These are phyloP conservation scores for Heterocephalus glaber DNA, from an alignment of 2,113 vertebrate genomes.

Conservation along the genomic window DNA sequence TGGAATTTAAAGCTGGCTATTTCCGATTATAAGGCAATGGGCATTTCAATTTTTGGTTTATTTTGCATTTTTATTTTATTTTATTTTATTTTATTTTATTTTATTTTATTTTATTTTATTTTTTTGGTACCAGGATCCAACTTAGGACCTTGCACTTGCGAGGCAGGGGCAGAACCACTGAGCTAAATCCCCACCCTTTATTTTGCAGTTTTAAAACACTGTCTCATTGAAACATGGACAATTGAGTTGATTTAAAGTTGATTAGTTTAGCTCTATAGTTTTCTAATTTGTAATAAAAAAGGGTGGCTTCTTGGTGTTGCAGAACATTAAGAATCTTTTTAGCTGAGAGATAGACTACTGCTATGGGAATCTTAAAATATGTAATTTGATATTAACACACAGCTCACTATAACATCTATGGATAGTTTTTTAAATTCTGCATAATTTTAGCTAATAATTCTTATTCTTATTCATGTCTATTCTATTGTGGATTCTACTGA, in stretches of 20 bases:
- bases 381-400: constrained; percentile 63
- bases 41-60: constrained; percentile 73
- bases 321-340: constrained; percentile 69
- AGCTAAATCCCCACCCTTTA: too few relatives aligned
- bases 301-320: constrained; percentile 40
- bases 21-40: constrained; percentile 79
- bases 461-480: not conserved
- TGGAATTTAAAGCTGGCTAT: constrained; percentile 80
- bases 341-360: constrained; percentile 66
- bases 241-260: constrained; percentile 76
- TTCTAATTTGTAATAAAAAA: constrained; percentile 78
- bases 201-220: too few relatives aligned
- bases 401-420: not conserved
- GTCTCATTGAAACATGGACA: constrained; percentile 73
- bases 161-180: too few relatives aligned
- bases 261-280: constrained; percentile 71
- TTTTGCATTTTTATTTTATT: constrained; percentile 76
- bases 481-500: constrained; percentile 20
- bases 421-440: constrained; percentile 44
- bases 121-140: too few relatives aligned
- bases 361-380: constrained; percentile 64
- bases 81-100: too few relatives aligned
- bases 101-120: too few relatives aligned
- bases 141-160: too few relatives aligned
- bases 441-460: not conserved